Conservation (phyloP, 2,113 vertebrate genomes). For the Alces alces region DNA sequence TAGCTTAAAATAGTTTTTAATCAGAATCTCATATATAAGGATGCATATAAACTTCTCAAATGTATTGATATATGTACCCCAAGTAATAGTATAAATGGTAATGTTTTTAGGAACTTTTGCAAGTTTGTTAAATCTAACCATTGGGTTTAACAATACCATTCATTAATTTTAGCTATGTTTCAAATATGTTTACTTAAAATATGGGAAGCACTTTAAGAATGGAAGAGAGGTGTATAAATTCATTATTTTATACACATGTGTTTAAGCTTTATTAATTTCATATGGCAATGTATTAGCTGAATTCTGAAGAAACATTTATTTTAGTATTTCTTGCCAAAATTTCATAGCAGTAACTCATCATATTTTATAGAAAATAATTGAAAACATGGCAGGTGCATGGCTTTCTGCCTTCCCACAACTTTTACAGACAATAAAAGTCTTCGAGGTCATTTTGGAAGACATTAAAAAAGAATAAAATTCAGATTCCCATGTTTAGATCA, state of each 20-base stretch:
- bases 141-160: not conserved
- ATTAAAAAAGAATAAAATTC: not conserved
- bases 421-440: not conserved
- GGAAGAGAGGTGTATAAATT: not conserved
- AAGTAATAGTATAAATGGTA: not conserved
- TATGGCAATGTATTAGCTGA: not conserved
- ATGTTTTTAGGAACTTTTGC: not conserved
- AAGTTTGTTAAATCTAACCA: not conserved
- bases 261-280: not conserved
- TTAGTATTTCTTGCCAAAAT: not conserved
- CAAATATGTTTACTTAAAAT: slow-evolving; percentile 7
- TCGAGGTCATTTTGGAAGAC: not conserved
- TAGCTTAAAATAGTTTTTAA: not conserved
- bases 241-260: not conserved
- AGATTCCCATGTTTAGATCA: not conserved
- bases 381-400: not conserved
- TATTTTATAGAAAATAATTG: not conserved
- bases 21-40: not conserved
- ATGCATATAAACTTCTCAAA: not conserved
- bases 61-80: not conserved
- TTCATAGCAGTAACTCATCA: not conserved
- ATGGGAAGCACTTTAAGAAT: not conserved
- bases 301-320: not conserved
- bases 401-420: not conserved
- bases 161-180: not conserved